Evolutionary conservation across 2,113 vertebrate species (phyloP), one percentile per base, ranked within the genome.

Genomic region (zebrafish (Danio rerio)): DNA sequence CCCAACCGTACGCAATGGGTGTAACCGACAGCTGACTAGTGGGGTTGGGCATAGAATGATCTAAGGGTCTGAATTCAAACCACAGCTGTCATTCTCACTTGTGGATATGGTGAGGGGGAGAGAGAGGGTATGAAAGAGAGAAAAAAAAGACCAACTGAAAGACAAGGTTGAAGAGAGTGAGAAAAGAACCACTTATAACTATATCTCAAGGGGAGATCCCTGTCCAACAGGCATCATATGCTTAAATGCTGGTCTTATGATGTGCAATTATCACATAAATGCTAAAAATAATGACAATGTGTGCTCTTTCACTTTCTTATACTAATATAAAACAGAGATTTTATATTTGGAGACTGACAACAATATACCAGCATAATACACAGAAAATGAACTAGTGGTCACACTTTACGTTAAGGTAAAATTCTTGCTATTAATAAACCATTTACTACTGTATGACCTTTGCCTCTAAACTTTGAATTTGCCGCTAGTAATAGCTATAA

Each of bases 21-120:
- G 86, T 52, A 84, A 86, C 87, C 74, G 9, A 90, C 90, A 92
- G 92, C 93, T 94, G 92, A 89, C 81, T 56, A 78, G 85, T 56
- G n/a, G 78, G 82, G 87, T 50, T 56, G 89, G 91, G 88, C 52
- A 85, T 83, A 81, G 88, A 66, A 80, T 90, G 86, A 93, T 91
- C 90, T 88, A 49, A 86, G 82, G 84, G 86, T 61, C 83, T 87
- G 84, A 89, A 90, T 91, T 91, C 78, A 52, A 77, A 69, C 83
- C 89, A 74, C 92, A 93, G 93, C 92, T 93, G 93, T 91, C 81
- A 65, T 86, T 82, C 86, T 88, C 66, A 71, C 55, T 81, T 65
- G 80, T 72, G 79, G 65, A 58, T 65, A 52, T n/a, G 50, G 82
- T 68, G 43, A 68, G 63, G 59, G 80, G 71, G 63, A 70, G 40